These are phyloP conservation scores for Dascillus cervinus DNA, from an alignment of 2,888 invertebrate species.

Conservation along the genomic window DNA sequence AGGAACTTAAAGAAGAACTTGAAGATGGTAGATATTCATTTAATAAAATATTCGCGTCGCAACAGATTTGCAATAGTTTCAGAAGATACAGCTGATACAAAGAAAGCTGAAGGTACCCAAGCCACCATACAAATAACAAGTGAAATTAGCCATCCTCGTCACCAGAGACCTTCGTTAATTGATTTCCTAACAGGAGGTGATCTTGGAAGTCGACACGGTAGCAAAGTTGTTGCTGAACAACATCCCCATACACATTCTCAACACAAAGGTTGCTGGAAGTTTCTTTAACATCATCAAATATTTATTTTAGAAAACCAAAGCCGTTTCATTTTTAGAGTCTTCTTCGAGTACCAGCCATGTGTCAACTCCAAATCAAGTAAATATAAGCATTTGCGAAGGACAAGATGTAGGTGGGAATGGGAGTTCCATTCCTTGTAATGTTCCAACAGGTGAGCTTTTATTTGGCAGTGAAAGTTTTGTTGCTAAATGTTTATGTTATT, in stretches of 20 bases:
- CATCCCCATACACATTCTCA: conserved; percentile 9
- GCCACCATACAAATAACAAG: conserved; percentile 46
- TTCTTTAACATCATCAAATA: background rate
- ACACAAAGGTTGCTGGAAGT: conserved; percentile 7
- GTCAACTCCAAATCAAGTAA: conserved; percentile 36
- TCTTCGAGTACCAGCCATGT: conserved; percentile 38
- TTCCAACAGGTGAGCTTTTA: conserved; percentile 16
- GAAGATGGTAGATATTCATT: conserved; percentile 61
- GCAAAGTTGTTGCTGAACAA: conserved; percentile 22
- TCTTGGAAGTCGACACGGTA: conserved; percentile 30
- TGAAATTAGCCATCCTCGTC: conserved; percentile 39
- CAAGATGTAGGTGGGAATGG: conserved; percentile 23
- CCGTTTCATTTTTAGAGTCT: conserved; percentile 24
- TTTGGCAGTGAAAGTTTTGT: too few relatives aligned
- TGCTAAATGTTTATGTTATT: too few relatives aligned
- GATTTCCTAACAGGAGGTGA: conserved; percentile 57
- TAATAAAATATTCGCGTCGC: too few relatives aligned
- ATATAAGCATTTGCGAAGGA: conserved; percentile 31
- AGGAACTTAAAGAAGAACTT: conserved; percentile 78
- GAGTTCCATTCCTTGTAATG: conserved; percentile 10
- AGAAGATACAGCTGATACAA: conserved; percentile 31
- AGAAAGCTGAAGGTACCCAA: conserved; percentile 38
- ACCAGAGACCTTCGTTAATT: conserved; percentile 60
- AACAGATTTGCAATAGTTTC: too few relatives aligned
- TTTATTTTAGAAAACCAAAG: background rate